Evolutionary conservation across 37 sponge, comb jelly and placozoan genomes (phyloP).

Genomic region (Spongilla lacustris): DNA sequence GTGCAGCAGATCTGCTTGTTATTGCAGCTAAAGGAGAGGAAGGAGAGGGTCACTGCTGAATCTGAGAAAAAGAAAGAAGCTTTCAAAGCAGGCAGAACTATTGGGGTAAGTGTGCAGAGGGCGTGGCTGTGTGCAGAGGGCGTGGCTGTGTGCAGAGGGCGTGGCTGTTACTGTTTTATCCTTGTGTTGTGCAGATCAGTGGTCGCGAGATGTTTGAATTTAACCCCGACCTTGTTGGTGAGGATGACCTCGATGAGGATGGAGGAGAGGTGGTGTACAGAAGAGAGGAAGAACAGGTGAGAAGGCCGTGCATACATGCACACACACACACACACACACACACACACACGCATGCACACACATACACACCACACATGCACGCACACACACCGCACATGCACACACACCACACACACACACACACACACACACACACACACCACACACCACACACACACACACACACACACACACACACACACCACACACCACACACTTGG

Average conservation of each 20-base stretch:
- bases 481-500: no score
- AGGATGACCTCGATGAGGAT: constrained; percentile 75
- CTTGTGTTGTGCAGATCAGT: constrained; percentile 56
- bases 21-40: constrained; percentile 69
- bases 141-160: no score
- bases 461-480: no score
- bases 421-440: no score
- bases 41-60: constrained; percentile 54
- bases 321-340: constrained; percentile 28
- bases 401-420: no score
- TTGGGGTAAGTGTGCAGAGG: constrained; percentile 73
- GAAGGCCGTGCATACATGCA: background rate
- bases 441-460: no score
- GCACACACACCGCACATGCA: background rate
- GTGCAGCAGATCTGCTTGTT: background rate
- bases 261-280: constrained; percentile 14
- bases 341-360: background rate
- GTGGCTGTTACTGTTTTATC: background rate
- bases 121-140: no score
- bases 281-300: constrained; percentile 23
- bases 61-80: constrained; percentile 83
- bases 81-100: constrained; percentile 81
- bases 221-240: constrained; percentile 91
- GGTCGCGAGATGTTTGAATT: constrained; percentile 98
- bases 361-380: background rate